Percentiles rank a stretch among this genome's conserved stretches.
Conservation (phyloP, 2,797 vertebrate species). For the Odontamblyopus rebecca region DNA sequence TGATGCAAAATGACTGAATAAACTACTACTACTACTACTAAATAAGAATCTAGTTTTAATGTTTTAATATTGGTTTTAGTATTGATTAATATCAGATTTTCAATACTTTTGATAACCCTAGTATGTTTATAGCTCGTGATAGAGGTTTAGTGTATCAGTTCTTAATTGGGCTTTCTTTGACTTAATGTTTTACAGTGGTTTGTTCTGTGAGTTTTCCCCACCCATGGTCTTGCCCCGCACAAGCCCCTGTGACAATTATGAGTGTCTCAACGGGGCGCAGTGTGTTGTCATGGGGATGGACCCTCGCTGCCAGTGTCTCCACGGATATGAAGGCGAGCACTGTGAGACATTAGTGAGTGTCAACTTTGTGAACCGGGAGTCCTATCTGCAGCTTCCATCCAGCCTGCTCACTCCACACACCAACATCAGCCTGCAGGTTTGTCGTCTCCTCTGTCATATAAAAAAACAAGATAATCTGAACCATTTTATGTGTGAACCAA, state of each 20-base stretch:
- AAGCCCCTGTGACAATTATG: conserved; percentile 93
- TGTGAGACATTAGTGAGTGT: conserved; percentile 93
- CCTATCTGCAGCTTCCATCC: conserved; percentile 92
- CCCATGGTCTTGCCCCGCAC: conserved; percentile 97
- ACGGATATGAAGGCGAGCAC: conserved; percentile 90
- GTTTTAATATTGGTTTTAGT: too few species aligned
- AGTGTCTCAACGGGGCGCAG: conserved; percentile 93
- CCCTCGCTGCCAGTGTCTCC: conserved; percentile 91
- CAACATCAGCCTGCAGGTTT: conserved; percentile 95
- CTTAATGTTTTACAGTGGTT: conserved; percentile 75
- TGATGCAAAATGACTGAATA: too few species aligned
- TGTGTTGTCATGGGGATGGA: conserved; percentile 87
- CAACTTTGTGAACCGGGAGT: conserved; percentile 92
- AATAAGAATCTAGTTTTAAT: too few species aligned
- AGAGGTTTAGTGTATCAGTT: too few species aligned
- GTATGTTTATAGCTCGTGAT: too few species aligned
- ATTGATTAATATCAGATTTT: too few species aligned
- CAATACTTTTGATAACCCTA: too few species aligned
- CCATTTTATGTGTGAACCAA: background rate
- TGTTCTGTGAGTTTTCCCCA: conserved; percentile 93
- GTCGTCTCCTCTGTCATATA: background rate
- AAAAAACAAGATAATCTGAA: background rate
- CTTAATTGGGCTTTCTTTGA: background rate
- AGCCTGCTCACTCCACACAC: conserved; percentile 84
- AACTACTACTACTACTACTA: too few species aligned